A percentile compares a stretch with the other conserved stretches of the same genome.
Evolutionary conservation across 1,140 invertebrate species (phyloP).

Genomic region (Dendrolimus punctatus): DNA sequence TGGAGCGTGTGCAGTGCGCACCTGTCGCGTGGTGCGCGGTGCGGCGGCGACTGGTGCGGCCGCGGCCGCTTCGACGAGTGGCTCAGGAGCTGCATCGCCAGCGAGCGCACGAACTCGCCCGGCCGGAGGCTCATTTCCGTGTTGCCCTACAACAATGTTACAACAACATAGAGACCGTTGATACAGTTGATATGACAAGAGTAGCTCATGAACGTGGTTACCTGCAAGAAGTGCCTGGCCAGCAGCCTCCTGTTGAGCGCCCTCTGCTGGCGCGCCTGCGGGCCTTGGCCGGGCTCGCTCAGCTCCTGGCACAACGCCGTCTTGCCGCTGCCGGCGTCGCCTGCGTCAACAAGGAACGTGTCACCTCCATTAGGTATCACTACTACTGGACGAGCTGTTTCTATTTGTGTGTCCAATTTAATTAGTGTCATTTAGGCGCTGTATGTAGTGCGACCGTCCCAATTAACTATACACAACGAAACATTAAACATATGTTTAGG

Average conservation of each 20-base stretch:
- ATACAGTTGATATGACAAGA: no score
- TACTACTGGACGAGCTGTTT: no score
- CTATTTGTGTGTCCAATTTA: no score
- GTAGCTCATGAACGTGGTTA: conserved; percentile 19
- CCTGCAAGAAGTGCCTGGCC: conserved; percentile 88
- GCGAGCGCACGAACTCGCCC: conserved; percentile 85
- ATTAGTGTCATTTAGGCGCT: no score
- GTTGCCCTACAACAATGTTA: conserved; percentile 31
- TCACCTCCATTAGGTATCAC: no score
- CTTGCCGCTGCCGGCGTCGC: conserved; percentile 91
- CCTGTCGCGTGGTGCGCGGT: conserved; percentile 13
- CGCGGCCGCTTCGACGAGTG: conserved; percentile 66
- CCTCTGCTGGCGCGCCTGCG: conserved; percentile 78
- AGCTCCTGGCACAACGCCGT: conserved; percentile 89
- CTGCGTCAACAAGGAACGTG: conserved; percentile 20
- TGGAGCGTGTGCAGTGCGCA: no score
- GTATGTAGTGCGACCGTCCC: no score
- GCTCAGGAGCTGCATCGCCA: conserved; percentile 86
- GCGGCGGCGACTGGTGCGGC: conserved; percentile 23
- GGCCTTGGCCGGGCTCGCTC: conserved; percentile 80
- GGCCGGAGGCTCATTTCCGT: conserved; percentile 78
- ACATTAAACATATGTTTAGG: no score
- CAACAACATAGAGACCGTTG: no score
- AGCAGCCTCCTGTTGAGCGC: conserved; percentile 83
- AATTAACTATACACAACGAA: no score